These are phyloP conservation scores for Centroberyx gerrardi DNA, from an alignment of 2,797 vertebrate species.

Conservation along the genomic window DNA sequence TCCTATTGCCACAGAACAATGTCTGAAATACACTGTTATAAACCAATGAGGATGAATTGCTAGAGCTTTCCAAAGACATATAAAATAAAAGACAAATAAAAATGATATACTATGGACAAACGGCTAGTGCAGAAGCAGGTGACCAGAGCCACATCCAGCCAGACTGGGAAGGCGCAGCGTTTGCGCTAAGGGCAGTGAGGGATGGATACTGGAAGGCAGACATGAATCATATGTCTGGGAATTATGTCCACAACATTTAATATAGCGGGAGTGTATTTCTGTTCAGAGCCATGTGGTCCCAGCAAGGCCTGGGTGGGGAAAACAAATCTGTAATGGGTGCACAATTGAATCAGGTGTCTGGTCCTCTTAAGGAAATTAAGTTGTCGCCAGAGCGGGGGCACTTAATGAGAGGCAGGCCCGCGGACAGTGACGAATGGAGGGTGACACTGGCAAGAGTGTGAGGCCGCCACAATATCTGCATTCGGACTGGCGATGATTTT, in stretches of 20 bases:
- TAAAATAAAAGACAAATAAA: slow-evolving; percentile 49
- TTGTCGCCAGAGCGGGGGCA: slow-evolving; percentile 92
- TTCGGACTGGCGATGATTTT: slow-evolving; percentile 92
- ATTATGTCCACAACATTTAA: slow-evolving; percentile 88
- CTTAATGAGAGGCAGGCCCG: slow-evolving; percentile 95
- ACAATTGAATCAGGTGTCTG: slow-evolving; percentile 99
- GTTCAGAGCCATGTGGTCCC: slow-evolving; percentile 86
- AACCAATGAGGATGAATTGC: slow-evolving; percentile 51
- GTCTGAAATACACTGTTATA: background rate
- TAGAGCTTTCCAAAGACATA: slow-evolving; percentile 37
- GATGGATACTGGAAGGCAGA: slow-evolving; percentile 75
- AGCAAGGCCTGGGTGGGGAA: slow-evolving; percentile 71
- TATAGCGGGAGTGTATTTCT: slow-evolving; percentile 86
- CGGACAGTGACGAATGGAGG: slow-evolving; percentile 97
- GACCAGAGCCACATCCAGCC: slow-evolving; percentile 41
- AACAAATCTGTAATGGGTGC: slow-evolving; percentile 88
- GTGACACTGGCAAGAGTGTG: slow-evolving; percentile 89
- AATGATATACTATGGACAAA: slow-evolving; percentile 45
- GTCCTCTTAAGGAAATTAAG: slow-evolving; percentile 99
- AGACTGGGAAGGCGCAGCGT: slow-evolving; percentile 45
- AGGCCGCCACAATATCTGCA: slow-evolving; percentile 94
- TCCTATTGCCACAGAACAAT: background rate
- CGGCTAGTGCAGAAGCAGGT: slow-evolving; percentile 29
- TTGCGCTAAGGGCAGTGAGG: slow-evolving; percentile 67
- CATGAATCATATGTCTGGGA: slow-evolving; percentile 87